Evolutionary conservation across 2,113 vertebrate genomes (phyloP).

Genomic region (Myiozetetes cayanensis): DNA sequence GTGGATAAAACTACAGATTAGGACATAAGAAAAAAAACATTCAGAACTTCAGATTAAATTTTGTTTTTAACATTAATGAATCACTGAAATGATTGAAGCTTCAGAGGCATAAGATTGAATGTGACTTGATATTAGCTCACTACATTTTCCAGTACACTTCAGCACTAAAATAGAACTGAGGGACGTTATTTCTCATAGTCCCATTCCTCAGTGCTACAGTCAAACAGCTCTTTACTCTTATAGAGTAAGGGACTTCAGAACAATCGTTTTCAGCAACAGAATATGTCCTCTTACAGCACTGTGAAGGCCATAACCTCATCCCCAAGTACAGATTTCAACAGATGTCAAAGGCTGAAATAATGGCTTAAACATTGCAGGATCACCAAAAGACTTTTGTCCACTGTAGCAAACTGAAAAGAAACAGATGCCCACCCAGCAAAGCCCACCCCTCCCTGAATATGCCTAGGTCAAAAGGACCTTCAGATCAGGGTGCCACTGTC

Average conservation of each 20-base stretch:
- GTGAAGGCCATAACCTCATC: background rate
- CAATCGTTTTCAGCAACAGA: background rate
- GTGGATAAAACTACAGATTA: background rate
- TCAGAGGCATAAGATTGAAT: background rate
- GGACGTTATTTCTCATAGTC: background rate
- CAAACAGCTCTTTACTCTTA: background rate
- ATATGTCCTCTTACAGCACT: rapidly evolving
- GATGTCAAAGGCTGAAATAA: background rate
- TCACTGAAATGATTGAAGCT: background rate
- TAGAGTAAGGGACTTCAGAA: background rate
- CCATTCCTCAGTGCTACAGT: background rate
- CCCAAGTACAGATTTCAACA: background rate
- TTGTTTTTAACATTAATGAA: background rate
- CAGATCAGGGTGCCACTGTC: no score
- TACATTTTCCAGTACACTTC: background rate
- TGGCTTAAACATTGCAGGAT: no score
- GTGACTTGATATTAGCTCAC: background rate
- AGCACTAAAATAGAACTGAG: background rate
- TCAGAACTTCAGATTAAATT: background rate
- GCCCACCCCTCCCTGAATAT: no score
- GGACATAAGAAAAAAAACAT: background rate
- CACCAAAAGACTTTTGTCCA: no score
- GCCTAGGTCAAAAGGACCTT: no score
- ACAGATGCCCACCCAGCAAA: no score
- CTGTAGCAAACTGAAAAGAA: no score